phyloP scores from a whole-genome alignment of 1,140 invertebrate genomes.

The Rhagoletis pomonella region DNA sequence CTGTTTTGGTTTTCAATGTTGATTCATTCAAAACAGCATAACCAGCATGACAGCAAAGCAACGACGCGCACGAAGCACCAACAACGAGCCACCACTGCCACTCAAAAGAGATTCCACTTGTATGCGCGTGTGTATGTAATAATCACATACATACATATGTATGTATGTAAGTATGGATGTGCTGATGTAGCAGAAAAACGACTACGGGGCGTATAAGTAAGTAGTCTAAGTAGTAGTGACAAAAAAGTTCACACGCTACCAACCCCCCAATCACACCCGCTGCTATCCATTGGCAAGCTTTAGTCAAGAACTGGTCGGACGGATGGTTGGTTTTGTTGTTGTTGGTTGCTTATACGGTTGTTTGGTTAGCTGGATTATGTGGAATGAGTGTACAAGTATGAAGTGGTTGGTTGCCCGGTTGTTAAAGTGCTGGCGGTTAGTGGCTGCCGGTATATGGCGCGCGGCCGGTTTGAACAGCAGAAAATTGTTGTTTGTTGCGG shows the following conservation, averaged over 20 bases:
- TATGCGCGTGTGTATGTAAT: background rate
- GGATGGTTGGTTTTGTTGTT: background rate
- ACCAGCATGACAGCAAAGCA: background rate
- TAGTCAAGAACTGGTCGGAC: conserved; percentile 17
- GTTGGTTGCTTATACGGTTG: conserved; percentile 35
- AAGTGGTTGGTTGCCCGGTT: conserved; percentile 34
- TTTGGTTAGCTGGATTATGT: conserved; percentile 43
- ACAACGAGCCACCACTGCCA: background rate
- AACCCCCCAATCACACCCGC: conserved; percentile 19
- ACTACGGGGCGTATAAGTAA: conserved; percentile 35
- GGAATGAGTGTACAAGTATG: conserved; percentile 42
- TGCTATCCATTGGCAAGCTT: background rate
- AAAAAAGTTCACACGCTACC: conserved; percentile 50
- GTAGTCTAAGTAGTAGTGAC: conserved; percentile 22
- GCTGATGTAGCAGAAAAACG: conserved; percentile 42
- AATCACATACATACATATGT: background rate
- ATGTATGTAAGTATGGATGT: conserved; percentile 13
- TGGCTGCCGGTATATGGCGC: background rate
- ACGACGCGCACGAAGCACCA: conserved; percentile 50
- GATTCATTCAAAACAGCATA: conserved; percentile 58
- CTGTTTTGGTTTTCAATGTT: conserved; percentile 70
- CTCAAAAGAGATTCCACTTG: conserved; percentile 42
- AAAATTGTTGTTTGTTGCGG: conserved; percentile 19
- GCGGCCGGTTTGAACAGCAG: conserved; percentile 6
- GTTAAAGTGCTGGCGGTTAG: conserved; percentile 37